These are phyloP conservation scores for Trogon melanurus DNA, from an alignment of 2,113 vertebrate species.

Conservation along the genomic window DNA sequence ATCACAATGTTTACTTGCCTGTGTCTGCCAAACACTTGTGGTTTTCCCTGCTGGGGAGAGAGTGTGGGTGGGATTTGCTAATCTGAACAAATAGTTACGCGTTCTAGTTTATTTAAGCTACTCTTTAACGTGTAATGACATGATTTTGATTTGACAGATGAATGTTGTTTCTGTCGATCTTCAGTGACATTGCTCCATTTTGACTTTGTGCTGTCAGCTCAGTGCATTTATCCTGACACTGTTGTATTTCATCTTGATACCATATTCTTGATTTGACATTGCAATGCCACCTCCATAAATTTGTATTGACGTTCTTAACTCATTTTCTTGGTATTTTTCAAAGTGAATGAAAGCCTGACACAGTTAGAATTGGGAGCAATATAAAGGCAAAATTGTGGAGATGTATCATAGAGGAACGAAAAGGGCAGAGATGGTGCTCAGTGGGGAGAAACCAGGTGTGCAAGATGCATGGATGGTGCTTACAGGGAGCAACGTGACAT, in stretches of 20 bases:
- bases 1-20: not conserved
- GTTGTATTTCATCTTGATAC: constrained; percentile 58
- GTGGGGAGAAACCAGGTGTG: not conserved
- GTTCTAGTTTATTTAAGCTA: constrained; percentile 13
- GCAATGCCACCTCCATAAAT: constrained; percentile 58
- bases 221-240: constrained; percentile 49
- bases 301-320: constrained; percentile 41
- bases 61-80: constrained; percentile 1
- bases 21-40: not conserved
- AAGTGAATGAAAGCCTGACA: constrained; percentile 40
- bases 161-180: constrained; percentile 35
- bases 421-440: not conserved
- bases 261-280: constrained; percentile 61
- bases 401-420: not conserved
- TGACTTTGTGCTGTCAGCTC: constrained; percentile 56
- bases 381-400: constrained; percentile 4
- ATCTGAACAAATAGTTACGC: not conserved
- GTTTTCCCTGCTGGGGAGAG: not conserved
- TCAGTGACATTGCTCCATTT: constrained; percentile 40
- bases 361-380: not conserved
- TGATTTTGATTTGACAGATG: constrained; percentile 54
- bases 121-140: constrained; percentile 14
- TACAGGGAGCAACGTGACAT: not conserved
- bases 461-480: not conserved
- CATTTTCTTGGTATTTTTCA: constrained; percentile 32